Conservation (phyloP, 2,113 vertebrate genomes). For the Cricetomys ansorgei region DNA sequence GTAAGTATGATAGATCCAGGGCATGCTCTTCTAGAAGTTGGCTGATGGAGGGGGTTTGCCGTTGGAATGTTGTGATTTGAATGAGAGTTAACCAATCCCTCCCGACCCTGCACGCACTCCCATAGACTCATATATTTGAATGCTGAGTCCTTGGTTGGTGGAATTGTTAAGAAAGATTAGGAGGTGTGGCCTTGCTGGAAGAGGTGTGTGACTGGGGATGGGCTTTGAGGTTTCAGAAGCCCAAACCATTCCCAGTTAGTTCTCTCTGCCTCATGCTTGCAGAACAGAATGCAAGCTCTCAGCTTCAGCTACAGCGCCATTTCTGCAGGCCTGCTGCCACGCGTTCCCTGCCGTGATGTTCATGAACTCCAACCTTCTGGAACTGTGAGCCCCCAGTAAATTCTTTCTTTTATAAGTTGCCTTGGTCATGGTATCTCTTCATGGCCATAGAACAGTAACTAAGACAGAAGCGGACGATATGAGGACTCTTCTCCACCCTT, state of each 20-base stretch:
- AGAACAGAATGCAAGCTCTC: background rate
- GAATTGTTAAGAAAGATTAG: background rate
- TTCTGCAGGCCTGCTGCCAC: background rate
- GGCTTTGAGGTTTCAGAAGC: background rate
- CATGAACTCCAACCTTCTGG: background rate
- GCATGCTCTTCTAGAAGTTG: background rate
- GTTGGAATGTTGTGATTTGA: background rate
- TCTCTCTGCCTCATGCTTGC: background rate
- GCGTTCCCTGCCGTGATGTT: background rate
- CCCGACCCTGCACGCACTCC: too few relatives aligned
- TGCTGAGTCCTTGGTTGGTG: background rate
- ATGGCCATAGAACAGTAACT: background rate
- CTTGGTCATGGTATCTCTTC: background rate
- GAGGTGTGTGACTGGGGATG: background rate
- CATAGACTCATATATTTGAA: background rate
- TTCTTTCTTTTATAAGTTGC: background rate
- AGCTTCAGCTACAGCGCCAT: too few relatives aligned
- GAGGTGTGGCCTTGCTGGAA: background rate
- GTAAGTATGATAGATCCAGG: background rate
- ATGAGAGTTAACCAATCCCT: too few relatives aligned
- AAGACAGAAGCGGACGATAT: background rate
- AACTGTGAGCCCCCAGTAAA: background rate
- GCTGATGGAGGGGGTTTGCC: background rate
- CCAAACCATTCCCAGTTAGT: background rate
- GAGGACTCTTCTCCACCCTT: background rate